Conservation (phyloP, 1,140 invertebrate genomes). For the Charaxes varanes region DNA sequence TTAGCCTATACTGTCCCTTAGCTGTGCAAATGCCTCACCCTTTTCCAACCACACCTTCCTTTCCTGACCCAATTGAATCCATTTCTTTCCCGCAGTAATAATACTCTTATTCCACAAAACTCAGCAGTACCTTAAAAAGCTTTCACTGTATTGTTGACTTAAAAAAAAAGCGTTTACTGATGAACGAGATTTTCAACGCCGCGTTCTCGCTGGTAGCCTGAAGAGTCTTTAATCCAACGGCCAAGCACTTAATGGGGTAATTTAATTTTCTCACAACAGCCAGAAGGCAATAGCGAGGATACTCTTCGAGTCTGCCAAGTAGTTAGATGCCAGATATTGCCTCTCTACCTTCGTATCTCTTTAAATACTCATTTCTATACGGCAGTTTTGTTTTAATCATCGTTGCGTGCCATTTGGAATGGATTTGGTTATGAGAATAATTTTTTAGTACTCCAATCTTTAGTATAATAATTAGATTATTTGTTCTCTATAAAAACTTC, state of each 20-base stretch:
- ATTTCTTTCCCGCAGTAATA: too few relatives aligned
- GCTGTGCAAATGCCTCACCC: too few relatives aligned
- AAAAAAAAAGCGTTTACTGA: too few relatives aligned
- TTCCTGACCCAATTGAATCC: too few relatives aligned
- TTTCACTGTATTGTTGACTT: too few relatives aligned
- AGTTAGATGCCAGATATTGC: conserved; percentile 32
- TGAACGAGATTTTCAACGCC: not conserved
- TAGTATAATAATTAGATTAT: too few relatives aligned
- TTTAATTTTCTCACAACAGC: conserved; percentile 48
- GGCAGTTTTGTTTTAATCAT: conserved; percentile 27
- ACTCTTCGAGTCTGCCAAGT: conserved; percentile 30
- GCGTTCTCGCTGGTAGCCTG: conserved; percentile 10
- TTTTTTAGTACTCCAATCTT: too few relatives aligned
- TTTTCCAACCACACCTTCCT: too few relatives aligned
- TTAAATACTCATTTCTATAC: conserved; percentile 34
- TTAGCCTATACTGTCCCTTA: too few relatives aligned
- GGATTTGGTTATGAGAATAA: conserved; percentile 13
- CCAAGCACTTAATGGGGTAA: conserved; percentile 43
- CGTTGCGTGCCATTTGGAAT: conserved; percentile 1
- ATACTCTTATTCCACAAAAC: too few relatives aligned
- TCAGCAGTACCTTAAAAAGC: too few relatives aligned
- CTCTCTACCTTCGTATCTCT: conserved; percentile 29
- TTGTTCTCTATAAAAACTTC: too few relatives aligned
- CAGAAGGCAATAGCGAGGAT: conserved; percentile 33
- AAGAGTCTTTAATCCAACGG: conserved; percentile 17